Evolutionary conservation across 2,888 invertebrate genomes (phyloP), one percentile per base, ranked within the genome.

Genomic region (Oscheius sp.): DNA sequence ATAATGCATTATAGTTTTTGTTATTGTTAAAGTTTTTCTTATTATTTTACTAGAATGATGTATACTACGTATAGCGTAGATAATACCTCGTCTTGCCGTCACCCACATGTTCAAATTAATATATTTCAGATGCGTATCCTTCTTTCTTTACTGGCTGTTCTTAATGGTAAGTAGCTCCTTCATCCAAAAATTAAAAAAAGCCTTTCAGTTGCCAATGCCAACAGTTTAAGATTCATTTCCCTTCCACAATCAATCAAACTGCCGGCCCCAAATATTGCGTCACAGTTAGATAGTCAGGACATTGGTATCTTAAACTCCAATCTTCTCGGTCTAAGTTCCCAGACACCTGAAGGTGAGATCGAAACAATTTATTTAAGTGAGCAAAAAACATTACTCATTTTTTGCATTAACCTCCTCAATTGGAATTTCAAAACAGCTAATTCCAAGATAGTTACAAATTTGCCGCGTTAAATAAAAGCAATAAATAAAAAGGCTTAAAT

Each of bases 401-500:
- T 34, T 55, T 33, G 34, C 37, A 20, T 23, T 34, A 31, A 55
- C 55, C 23, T 55, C 55, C 34, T 55, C 55, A 17, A 5, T 34
- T n/a, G 37, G 37, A n/a, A 61, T 61, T 1, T 15, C 12, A 72
- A 89, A 89, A 82, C 88, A 88, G 75, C 86, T 86, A 69, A 89
- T 89, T 61, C 86, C 80, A 65, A 89, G 82, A 74, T 87, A 87
- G 50, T 82, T 82, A 81, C 89, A 88, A 69, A 89, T 88, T 71
- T 89, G 87, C 45, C 77, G 78, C 66, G 88, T 88, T 29, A 89
- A 86, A 3, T 79, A 70, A n/a, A 73, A 58, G 52, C 88, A 88
- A 75, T 88, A 88, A 39, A 84, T 71, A 46, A 88, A 64, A 53
- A 89, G 82, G 70, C 88, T 87, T 29, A 82, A 70, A 23, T 84